A percentile compares a stretch with the other conserved stretches of the same genome.
phyloP scores from a whole-genome alignment of 2,888 invertebrate species.

The Gryllus longicercus region DNA sequence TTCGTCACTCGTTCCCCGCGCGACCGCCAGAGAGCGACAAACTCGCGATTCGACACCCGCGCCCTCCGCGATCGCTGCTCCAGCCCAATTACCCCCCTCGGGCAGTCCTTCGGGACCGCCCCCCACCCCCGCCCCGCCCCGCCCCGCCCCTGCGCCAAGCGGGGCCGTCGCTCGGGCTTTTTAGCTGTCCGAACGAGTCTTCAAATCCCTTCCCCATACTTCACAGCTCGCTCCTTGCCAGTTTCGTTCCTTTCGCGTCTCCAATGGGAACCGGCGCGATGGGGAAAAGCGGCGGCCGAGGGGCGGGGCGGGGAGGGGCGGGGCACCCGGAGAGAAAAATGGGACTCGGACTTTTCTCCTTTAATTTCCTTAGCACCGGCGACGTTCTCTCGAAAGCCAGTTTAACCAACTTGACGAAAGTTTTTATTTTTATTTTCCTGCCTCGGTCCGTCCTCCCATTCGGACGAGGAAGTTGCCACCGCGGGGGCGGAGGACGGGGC shows the following conservation, averaged over 20 bases:
- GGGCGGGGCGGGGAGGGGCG: not conserved
- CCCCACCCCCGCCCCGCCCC: not conserved
- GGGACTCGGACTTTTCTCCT: not conserved
- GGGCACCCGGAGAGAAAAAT: not conserved
- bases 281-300: not conserved
- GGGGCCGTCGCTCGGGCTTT: not conserved
- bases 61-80: too few relatives aligned
- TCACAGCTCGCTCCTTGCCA: not conserved
- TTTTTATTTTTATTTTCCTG: constrained; percentile 8
- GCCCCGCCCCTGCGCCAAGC: not conserved
- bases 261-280: not conserved
- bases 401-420: constrained; percentile 17
- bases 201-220: not conserved
- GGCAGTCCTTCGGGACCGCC: too few relatives aligned
- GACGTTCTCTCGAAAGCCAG: not conserved
- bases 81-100: too few relatives aligned
- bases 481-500: not conserved
- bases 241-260: not conserved
- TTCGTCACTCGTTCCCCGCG: too few relatives aligned
- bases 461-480: not conserved
- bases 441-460: not conserved
- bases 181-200: not conserved
- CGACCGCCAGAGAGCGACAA: too few relatives aligned
- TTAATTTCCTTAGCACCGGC: constrained; percentile 1
- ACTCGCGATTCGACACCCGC: too few relatives aligned